Percentiles rank a stretch among this genome's conserved stretches.
Conservation (phyloP, 2,113 vertebrate genomes). For the Rhadina sibilatrix region DNA sequence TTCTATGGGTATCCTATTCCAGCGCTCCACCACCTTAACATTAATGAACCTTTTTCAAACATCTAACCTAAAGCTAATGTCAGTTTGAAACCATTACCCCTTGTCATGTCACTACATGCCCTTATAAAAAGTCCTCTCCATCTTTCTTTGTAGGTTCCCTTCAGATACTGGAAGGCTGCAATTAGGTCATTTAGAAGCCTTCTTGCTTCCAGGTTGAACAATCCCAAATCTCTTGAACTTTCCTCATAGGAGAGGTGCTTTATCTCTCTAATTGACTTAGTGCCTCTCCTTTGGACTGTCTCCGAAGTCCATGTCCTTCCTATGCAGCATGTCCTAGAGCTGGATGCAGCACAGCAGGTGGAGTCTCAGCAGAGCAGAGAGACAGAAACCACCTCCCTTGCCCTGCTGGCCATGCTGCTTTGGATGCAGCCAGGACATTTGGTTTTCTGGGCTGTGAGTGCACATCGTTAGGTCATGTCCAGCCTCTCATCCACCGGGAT, state of each 20-base stretch:
- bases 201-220: not conserved
- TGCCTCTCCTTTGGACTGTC: not conserved
- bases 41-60: not conserved
- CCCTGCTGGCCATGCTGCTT: not conserved
- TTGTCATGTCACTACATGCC: not conserved
- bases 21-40: not conserved
- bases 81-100: not conserved
- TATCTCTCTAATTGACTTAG: not conserved
- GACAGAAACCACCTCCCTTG: not conserved
- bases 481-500: not conserved
- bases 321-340: not conserved
- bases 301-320: not conserved
- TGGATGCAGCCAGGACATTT: not conserved
- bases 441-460: not conserved
- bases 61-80: not conserved
- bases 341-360: not conserved
- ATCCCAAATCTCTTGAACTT: not conserved
- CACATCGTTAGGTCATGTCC: rapidly evolving
- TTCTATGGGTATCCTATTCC: not conserved
- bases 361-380: not conserved
- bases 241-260: not conserved
- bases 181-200: not conserved
- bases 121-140: not conserved
- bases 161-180: not conserved
- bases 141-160: not conserved